phyloP scores from a whole-genome alignment of 2,888 invertebrate genomes.

The Euclidia mi region DNA sequence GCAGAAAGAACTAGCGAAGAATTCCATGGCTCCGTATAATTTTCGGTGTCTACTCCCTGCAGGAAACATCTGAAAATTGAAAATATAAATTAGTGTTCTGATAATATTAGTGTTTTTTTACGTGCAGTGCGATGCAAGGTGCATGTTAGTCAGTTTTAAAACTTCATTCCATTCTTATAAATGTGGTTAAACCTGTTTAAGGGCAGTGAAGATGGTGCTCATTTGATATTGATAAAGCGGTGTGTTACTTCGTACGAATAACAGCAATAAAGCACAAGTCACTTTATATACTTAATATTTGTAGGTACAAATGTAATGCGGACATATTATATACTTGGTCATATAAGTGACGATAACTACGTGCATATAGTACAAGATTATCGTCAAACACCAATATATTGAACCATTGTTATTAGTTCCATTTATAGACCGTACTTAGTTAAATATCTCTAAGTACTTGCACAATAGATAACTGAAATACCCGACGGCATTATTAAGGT shows the following conservation, averaged over 20 bases:
- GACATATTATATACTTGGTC: background rate
- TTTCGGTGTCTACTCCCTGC: slow-evolving; percentile 88
- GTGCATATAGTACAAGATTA: background rate
- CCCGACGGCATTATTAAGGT: too few relatives aligned
- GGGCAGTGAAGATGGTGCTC: slow-evolving; percentile 17
- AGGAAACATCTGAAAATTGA: slow-evolving; percentile 89
- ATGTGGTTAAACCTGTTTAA: slow-evolving; percentile 20
- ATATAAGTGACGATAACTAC: background rate
- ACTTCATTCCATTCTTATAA: slow-evolving; percentile 24
- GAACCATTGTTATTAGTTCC: background rate
- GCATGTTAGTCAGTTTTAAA: slow-evolving; percentile 45
- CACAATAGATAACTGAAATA: too few relatives aligned
- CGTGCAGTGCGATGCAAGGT: slow-evolving; percentile 46
- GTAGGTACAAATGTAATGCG: background rate
- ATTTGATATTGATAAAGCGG: slow-evolving; percentile 24
- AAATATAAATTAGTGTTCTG: slow-evolving; percentile 47
- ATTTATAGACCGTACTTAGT: too few relatives aligned
- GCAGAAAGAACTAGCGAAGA: slow-evolving; percentile 84
- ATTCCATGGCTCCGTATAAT: slow-evolving; percentile 88
- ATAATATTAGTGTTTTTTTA: slow-evolving; percentile 8
- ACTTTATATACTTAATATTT: background rate
- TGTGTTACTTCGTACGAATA: slow-evolving; percentile 19
- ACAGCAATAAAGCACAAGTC: slow-evolving; percentile 46
- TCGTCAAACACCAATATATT: background rate
- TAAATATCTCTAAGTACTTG: too few relatives aligned